These are phyloP conservation scores for Fistularia commersonii DNA, from an alignment of 2,797 vertebrate species.

Conservation along the genomic window DNA sequence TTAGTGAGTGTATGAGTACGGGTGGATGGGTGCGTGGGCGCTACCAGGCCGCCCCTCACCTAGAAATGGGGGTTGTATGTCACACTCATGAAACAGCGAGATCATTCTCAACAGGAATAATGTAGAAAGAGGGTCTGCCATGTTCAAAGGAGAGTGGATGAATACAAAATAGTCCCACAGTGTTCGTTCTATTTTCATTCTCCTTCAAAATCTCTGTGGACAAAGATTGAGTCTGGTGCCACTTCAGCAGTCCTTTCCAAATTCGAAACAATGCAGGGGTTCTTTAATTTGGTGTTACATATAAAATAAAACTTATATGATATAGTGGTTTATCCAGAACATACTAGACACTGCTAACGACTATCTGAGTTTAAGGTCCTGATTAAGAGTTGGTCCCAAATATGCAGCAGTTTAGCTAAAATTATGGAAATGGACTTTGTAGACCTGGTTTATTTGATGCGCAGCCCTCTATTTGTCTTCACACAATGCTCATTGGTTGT, in stretches of 20 bases:
- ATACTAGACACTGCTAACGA: constrained; percentile 12
- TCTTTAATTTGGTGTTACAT: constrained; percentile 28
- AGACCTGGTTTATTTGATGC: no score
- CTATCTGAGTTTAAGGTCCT: no score
- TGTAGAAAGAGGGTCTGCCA: constrained; percentile 41
- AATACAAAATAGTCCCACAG: constrained; percentile 30
- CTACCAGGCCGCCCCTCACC: no score
- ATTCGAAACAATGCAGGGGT: constrained; percentile 24
- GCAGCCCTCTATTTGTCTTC: no score
- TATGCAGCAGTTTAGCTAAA: no score
- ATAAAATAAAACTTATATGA: constrained; percentile 43
- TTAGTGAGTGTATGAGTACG: no score
- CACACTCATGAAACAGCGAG: constrained; percentile 27
- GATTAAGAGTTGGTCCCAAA: no score
- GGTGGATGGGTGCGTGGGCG: no score
- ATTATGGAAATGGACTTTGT: no score
- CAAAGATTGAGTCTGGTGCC: constrained; percentile 15
- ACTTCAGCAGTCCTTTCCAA: constrained; percentile 29
- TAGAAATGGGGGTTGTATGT: neutral
- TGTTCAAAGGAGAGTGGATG: constrained; percentile 45
- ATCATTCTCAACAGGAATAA: constrained; percentile 49
- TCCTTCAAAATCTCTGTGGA: constrained; percentile 31
- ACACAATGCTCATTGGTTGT: no score
- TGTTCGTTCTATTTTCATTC: constrained; percentile 30
- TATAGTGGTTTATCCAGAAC: constrained; percentile 41